A percentile compares a stretch with the other conserved stretches of the same genome.
Evolutionary conservation across 2,888 invertebrate genomes (phyloP).

Genomic region (Apamea sordens): DNA sequence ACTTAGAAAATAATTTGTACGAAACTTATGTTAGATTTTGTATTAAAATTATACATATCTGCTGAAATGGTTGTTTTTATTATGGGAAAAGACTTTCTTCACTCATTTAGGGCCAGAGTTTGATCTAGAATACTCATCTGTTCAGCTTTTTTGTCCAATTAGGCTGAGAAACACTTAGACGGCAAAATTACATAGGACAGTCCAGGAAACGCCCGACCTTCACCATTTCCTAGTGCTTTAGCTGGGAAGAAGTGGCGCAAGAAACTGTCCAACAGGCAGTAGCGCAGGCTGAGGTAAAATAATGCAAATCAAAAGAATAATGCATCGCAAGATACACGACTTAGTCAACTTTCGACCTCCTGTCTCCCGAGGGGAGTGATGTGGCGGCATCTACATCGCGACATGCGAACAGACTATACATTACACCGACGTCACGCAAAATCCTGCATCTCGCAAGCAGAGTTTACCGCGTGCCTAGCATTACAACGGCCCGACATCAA

Average conservation of each 20-base stretch:
- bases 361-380: neutral
- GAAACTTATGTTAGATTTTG: slow-evolving; percentile 68
- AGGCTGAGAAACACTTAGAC: too few species aligned
- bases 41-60: slow-evolving; percentile 70
- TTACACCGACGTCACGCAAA: neutral
- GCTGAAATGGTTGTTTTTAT: slow-evolving; percentile 46
- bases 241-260: too few species aligned
- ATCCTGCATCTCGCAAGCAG: neutral
- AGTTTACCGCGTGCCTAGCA: neutral
- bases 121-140: neutral
- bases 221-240: too few species aligned
- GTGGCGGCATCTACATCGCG: neutral
- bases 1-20: slow-evolving; percentile 64
- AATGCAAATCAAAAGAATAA: too few species aligned
- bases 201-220: too few species aligned
- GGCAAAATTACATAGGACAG: too few species aligned
- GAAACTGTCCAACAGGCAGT: too few species aligned
- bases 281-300: too few species aligned
- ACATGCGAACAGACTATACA: neutral
- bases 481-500: neutral
- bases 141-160: neutral
- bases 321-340: too few species aligned
- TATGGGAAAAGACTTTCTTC: neutral
- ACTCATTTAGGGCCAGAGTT: neutral
- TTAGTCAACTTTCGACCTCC: too few species aligned